Percentiles rank a stretch among this genome's conserved stretches.
These are phyloP conservation scores for Tamias sibiricus DNA, from an alignment of 2,113 vertebrate species.

Conservation along the genomic window DNA sequence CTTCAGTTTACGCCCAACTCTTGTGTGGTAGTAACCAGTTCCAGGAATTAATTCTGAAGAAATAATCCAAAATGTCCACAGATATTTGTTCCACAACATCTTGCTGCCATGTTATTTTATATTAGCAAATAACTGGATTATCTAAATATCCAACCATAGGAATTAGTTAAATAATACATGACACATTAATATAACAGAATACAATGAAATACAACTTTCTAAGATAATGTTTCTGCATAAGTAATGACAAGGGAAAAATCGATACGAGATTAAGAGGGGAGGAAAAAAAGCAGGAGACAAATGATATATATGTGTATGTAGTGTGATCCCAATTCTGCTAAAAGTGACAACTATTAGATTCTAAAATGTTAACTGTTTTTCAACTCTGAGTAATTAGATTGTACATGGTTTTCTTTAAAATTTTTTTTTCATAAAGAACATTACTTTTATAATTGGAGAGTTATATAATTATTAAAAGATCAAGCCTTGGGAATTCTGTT, in stretches of 20 bases:
- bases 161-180: slow-evolving; percentile 61
- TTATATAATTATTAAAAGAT: slow-evolving; percentile 67
- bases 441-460: slow-evolving; percentile 59
- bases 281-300: not conserved
- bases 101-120: not conserved
- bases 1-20: not conserved
- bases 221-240: slow-evolving; percentile 58
- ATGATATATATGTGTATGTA: not conserved
- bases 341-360: slow-evolving; percentile 62
- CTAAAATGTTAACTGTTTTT: slow-evolving; percentile 66
- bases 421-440: slow-evolving; percentile 59
- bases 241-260: slow-evolving; percentile 53
- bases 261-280: not conserved
- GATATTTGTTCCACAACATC: not conserved
- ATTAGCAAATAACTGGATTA: slow-evolving; percentile 40
- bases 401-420: slow-evolving; percentile 37
- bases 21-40: not conserved
- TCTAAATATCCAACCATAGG: not conserved
- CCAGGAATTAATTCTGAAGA: not conserved
- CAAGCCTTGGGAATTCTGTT: slow-evolving; percentile 58
- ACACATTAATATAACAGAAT: slow-evolving; percentile 15
- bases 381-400: slow-evolving; percentile 42
- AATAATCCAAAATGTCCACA: slow-evolving; percentile 21
- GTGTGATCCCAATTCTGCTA: not conserved
- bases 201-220: slow-evolving; percentile 57